These are phyloP conservation scores for Lycorma delicatula DNA, from an alignment of 1,140 invertebrate species.

Conservation along the genomic window DNA sequence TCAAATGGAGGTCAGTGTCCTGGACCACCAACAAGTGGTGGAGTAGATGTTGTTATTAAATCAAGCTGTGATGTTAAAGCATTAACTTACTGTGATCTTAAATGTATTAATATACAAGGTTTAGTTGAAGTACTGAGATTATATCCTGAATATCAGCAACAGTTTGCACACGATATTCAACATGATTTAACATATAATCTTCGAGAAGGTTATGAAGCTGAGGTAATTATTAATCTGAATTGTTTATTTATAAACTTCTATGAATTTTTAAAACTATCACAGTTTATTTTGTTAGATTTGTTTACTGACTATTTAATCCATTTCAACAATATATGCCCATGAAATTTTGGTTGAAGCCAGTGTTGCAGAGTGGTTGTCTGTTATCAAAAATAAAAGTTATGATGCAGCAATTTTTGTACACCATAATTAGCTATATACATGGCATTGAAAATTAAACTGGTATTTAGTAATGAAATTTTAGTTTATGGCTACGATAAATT, in stretches of 20 bases:
- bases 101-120: constrained; percentile 85
- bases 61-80: constrained; percentile 92
- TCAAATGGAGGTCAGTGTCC: constrained; percentile 43
- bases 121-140: constrained; percentile 81
- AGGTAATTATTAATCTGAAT: no score
- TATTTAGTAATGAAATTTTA: no score
- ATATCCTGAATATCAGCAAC: constrained; percentile 90
- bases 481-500: no score
- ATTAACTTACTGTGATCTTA: constrained; percentile 90
- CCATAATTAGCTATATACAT: no score
- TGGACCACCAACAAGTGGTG: constrained; percentile 29
- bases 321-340: no score
- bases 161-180: constrained; percentile 87
- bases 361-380: no score
- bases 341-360: no score
- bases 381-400: no score
- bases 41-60: constrained; percentile 71
- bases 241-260: not conserved
- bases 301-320: no score
- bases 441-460: no score
- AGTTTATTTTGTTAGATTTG: no score
- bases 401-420: no score
- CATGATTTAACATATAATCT: constrained; percentile 94
- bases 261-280: not conserved
- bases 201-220: constrained; percentile 82